Evolutionary conservation across 2,888 invertebrate species (phyloP).

Genomic region (Vesta saturnalis): DNA sequence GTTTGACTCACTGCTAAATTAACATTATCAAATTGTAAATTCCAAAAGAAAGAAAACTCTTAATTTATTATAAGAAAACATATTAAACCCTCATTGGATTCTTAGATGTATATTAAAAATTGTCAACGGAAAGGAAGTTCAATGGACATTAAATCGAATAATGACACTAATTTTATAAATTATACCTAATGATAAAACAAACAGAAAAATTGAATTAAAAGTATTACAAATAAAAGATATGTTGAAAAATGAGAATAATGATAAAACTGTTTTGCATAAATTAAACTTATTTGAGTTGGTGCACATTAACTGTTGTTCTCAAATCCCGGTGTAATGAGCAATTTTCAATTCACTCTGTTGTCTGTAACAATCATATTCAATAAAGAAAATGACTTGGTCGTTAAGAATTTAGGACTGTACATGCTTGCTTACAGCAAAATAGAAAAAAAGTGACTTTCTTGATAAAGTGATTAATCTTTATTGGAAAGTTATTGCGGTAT

Average conservation of each 20-base stretch:
- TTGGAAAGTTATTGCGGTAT: too few relatives aligned
- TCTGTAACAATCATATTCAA: conserved; percentile 35
- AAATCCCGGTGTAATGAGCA: conserved; percentile 37
- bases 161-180: conserved; percentile 37
- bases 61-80: neutral
- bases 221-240: neutral
- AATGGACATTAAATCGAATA: conserved; percentile 37
- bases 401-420: conserved; percentile 13
- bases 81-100: neutral
- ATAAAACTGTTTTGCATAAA: conserved; percentile 15
- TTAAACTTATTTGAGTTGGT: conserved; percentile 33
- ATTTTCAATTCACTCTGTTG: conserved; percentile 36
- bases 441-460: too few relatives aligned
- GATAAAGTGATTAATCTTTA: too few relatives aligned
- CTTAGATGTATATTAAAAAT: conserved; percentile 3
- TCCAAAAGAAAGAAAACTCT: neutral
- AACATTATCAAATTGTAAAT: neutral
- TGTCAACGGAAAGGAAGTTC: conserved; percentile 29
- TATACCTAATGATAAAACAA: conserved; percentile 10
- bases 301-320: conserved; percentile 30
- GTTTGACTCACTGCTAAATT: neutral
- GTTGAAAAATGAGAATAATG: neutral
- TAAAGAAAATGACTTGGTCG: conserved; percentile 32
- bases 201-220: neutral
- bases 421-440: too few relatives aligned